Base-by-base conservation (phyloP, 2,888 invertebrate genomes). In the Geotrupes spiniger region DNA sequence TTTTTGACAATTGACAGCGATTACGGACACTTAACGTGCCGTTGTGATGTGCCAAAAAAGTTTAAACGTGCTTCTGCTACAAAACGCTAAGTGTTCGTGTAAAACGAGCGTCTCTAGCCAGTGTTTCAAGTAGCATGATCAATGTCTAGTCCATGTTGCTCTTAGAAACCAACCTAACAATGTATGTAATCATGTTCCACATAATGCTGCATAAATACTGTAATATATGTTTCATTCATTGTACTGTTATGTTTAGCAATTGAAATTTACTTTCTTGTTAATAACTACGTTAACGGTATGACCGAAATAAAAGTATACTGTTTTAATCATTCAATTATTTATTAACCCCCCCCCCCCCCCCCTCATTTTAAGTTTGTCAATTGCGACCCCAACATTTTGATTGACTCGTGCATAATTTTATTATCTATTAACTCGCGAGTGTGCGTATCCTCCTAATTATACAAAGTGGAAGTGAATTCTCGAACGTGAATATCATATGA, bases 21-120 rank as follows among this genome's bases (percentile, higher is more conserved):
- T 14, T 25, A 29, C 28, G 33, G 17, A 31, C 25, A 49, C 29
- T 40, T 31, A 21, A 21, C 28, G 49, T 45, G 45, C 45, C 39
- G 52, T 46, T 52, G 54, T 59, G 51, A 53, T 56, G 58, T 60
- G 62, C 53, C 58, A 58, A 58, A n/a, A n/a, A n/a, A 58, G 21
- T 54, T 46, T 71, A 68, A 61, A 67, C 68, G 70, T 71, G 73
- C 72, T 73, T 71, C 6, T 66, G 70, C 71, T 68, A 63, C 61
- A 55, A 59, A 63, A 62, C 56, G 68, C 66, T 69, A 60, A 62
- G 62, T 68, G 64, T 68, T 57, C 60, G 60, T 61, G 58, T 56
- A 50, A 61, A 57, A 57, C 56, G 53, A 56, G 46, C 41, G 36
- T 31, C 33, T 51, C 45, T 62, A 62, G 60, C 49, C 51, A 53